Conservation (phyloP, 2,113 vertebrate genomes). For the Cavia aperea region DNA sequence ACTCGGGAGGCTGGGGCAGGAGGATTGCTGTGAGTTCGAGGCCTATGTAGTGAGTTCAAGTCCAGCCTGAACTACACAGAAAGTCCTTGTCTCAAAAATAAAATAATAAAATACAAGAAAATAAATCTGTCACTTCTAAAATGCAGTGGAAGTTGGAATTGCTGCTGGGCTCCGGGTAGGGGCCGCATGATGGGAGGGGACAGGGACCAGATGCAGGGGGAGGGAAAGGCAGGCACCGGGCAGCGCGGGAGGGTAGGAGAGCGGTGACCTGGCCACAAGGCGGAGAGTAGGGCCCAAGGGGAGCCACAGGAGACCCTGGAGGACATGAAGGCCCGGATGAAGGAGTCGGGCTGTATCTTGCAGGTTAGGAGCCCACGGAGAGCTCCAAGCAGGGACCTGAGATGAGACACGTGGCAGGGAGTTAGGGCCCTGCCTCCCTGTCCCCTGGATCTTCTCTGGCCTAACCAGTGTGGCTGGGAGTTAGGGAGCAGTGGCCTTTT, state of each 20-base stretch:
- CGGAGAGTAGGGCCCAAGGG: not conserved
- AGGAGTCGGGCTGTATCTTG: not conserved
- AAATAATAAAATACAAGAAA: too few species aligned
- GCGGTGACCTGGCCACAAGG: not conserved
- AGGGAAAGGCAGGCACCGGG: not conserved
- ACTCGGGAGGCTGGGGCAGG: too few species aligned
- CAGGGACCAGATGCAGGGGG: not conserved
- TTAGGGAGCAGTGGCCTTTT: not conserved
- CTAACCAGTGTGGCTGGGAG: not conserved
- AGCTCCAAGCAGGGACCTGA: not conserved
- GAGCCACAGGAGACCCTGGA: not conserved
- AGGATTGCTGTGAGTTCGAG: too few species aligned
- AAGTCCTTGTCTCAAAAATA: too few species aligned
- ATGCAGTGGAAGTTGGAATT: not conserved
- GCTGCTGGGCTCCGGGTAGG: not conserved
- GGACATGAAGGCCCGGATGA: rapidly evolving
- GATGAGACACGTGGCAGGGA: not conserved
- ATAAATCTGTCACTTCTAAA: not conserved
- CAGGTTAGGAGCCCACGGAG: not conserved
- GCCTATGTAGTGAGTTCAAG: too few species aligned
- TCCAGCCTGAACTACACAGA: too few species aligned
- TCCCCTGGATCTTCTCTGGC: not conserved
- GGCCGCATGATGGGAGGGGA: not conserved
- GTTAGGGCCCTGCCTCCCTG: rapidly evolving
- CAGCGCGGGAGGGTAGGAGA: not conserved